phyloP scores from a whole-genome alignment of 2,113 vertebrate species.

The Nycticorax nycticorax region DNA sequence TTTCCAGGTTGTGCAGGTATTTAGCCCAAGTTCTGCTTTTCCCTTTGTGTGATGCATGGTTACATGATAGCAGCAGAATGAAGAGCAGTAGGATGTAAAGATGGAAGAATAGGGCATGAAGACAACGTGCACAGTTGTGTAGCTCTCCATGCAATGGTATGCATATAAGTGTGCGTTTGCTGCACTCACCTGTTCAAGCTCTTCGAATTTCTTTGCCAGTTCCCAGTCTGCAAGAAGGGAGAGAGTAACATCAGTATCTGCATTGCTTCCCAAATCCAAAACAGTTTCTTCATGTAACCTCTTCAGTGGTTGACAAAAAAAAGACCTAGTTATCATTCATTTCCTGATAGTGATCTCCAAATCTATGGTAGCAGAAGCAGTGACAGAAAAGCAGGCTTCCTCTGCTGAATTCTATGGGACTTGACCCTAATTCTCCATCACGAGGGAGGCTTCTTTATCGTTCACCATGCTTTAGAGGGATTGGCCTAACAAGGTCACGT shows the following conservation, averaged over 20 bases:
- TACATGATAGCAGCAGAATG: neutral
- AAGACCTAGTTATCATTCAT: neutral
- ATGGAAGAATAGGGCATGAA: neutral
- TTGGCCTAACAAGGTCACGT: neutral
- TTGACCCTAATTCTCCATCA: neutral
- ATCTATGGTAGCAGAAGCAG: neutral
- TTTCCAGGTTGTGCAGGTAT: neutral
- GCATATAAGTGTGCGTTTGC: neutral
- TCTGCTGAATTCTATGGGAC: neutral
- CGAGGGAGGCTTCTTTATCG: neutral
- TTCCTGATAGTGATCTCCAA: neutral
- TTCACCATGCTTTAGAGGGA: neutral
- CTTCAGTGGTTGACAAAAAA: neutral
- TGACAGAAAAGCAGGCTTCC: neutral
- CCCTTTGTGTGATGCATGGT: neutral
- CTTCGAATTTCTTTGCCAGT: slow-evolving; percentile 63
- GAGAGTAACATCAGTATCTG: neutral
- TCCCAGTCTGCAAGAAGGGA: slow-evolving; percentile 54
- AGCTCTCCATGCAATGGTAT: neutral
- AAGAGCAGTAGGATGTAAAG: neutral
- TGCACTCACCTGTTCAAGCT: slow-evolving; percentile 65
- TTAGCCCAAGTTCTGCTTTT: neutral
- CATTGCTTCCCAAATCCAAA: neutral
- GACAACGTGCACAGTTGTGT: neutral
- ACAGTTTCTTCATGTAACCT: neutral